Evolutionary conservation across 1,140 invertebrate species (phyloP), one percentile per base, ranked within the genome.

Genomic region (Heterodera schachtii): DNA sequence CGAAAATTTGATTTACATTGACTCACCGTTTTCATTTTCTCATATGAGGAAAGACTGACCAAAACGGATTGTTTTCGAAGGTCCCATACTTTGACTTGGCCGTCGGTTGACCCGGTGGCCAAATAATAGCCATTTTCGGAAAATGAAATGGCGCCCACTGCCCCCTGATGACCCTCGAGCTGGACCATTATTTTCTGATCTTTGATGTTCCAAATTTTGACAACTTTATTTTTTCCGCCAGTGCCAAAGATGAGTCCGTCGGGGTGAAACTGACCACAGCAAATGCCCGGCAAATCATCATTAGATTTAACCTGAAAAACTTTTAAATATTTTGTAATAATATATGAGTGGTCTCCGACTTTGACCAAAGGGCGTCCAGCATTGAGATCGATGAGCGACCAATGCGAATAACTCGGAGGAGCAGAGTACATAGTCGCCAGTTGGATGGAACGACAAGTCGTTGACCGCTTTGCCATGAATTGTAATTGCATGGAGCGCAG

Each of bases 41-140:
- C 96, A 82, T 97, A 95, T 79, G 98, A 90, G 89, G 95, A 94
- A 69, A 99, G 93, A 0, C 96, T 98, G 90, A 98, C 99, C 91
- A 99, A 97, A 90, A 98, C 99, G 90, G 97, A 98, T 84, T 99
- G 91, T 92, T 98, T 99, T 41, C 98, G 92, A 91, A 99, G 93
- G 94, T 99, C 97, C 97, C 98, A 99, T 9, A 99, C 92, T 87
- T 98, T 98, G 0, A 99, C 95, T 79, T 95, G 96, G 0, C 95
- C 94, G 92, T 99, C 97, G 86, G 98, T 96, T 3, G 97, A 96
- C 21, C 97, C 95, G 41, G 97, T 98, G 2, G 97, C 98, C 86
- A 99, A 91, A 90, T 99, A 98, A 90, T 99, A 99, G 90, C 97
- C 98, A 91, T 99, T 99, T 92, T 99, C 98, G 13, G 97, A 99